A percentile compares a stretch with the other conserved stretches of the same genome.
Conservation (phyloP, 2,113 vertebrate genomes). For the Oreotrochilus melanogaster region DNA sequence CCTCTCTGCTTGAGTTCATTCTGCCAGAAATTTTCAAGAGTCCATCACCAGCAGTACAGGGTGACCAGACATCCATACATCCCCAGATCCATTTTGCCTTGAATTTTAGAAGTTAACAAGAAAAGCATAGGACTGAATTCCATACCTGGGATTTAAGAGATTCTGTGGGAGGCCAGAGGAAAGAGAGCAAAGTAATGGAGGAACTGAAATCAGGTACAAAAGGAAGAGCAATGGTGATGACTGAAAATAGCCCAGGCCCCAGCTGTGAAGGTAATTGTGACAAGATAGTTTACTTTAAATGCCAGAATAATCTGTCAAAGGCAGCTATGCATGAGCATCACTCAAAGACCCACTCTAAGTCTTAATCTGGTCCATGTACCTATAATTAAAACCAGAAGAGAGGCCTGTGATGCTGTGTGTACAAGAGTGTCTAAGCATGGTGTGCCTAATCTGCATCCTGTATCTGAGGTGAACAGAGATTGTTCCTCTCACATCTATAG, state of each 20-base stretch:
- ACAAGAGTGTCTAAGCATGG: neutral
- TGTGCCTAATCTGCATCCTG: neutral
- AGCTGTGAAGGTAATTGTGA: neutral
- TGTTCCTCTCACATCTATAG: neutral
- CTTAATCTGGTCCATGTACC: neutral
- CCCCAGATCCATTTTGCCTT: neutral
- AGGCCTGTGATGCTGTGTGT: neutral
- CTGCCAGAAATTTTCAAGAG: neutral
- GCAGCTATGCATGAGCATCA: neutral
- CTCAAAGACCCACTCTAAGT: neutral
- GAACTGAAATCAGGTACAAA: neutral
- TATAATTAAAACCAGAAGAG: neutral
- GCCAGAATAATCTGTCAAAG: neutral
- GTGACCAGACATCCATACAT: neutral
- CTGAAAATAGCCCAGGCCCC: neutral
- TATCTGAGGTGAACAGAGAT: neutral
- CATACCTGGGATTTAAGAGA: neutral
- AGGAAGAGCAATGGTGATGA: neutral
- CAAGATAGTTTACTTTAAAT: neutral
- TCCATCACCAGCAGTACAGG: fast-evolving
- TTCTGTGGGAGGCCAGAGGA: neutral
- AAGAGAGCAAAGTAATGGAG: neutral
- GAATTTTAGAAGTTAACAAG: neutral
- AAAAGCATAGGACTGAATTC: neutral
- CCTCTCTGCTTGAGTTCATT: neutral